Conservation (phyloP, 2,797 vertebrate genomes). For the Sebastes paucispinis region DNA sequence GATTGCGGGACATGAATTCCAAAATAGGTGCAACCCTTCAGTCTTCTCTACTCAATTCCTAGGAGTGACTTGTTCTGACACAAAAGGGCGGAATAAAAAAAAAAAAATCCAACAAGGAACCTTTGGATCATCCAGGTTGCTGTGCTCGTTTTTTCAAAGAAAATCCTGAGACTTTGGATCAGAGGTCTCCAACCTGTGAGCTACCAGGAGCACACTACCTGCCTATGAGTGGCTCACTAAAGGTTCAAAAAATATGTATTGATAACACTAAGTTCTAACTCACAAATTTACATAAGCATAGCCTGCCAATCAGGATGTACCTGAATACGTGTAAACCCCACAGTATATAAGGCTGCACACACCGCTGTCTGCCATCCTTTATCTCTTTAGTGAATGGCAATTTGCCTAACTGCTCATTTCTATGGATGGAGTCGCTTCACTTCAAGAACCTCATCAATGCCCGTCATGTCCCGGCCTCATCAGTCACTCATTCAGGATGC, state of each 20-base stretch:
- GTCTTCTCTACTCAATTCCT: constrained; percentile 26
- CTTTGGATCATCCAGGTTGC: neutral
- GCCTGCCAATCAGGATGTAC: neutral
- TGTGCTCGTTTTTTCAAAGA: neutral
- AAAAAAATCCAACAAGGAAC: constrained; percentile 5
- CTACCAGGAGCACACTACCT: neutral
- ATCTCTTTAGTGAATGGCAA: too few species aligned
- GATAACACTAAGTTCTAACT: neutral
- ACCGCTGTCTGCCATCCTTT: neutral
- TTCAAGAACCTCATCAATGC: neutral
- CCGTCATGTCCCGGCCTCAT: neutral
- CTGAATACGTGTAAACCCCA: neutral
- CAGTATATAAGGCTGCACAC: neutral
- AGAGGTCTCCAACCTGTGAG: neutral
- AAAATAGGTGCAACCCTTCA: constrained; percentile 37
- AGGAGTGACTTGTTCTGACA: constrained; percentile 6
- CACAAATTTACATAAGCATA: neutral
- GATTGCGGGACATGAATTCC: constrained; percentile 2
- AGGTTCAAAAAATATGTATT: neutral
- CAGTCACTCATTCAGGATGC: neutral
- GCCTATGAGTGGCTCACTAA: neutral
- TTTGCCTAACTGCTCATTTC: neutral
- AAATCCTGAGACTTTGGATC: neutral
- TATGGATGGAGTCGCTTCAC: neutral
- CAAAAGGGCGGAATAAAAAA: constrained; percentile 18